A percentile compares a stretch with the other conserved stretches of the same genome.
These are phyloP conservation scores for Tenualosa thibaudeaui DNA, from an alignment of 2,797 vertebrate species.

Conservation along the genomic window DNA sequence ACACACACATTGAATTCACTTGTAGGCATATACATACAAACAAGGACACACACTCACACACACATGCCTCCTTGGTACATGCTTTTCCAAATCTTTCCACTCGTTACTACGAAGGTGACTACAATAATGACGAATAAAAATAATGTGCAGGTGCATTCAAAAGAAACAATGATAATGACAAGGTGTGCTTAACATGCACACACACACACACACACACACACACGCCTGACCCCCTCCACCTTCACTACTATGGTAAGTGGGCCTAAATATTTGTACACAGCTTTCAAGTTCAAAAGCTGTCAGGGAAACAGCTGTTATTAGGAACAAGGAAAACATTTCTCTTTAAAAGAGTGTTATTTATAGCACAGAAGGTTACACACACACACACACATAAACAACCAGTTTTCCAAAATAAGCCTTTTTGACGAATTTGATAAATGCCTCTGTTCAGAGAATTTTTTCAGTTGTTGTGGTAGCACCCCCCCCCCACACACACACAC, in stretches of 20 bases:
- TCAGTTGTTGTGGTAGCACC: too few species aligned
- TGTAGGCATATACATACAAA: not conserved
- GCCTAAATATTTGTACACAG: not conserved
- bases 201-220: not conserved
- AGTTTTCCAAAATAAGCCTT: conserved; percentile 41
- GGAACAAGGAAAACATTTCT: not conserved
- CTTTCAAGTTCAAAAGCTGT: not conserved
- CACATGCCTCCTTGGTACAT: not conserved
- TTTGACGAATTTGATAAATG: too few species aligned
- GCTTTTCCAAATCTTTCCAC: not conserved
- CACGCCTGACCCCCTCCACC: not conserved
- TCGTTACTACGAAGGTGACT: not conserved
- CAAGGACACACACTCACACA: not conserved
- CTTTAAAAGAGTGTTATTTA: not conserved
- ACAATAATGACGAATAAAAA: not conserved
- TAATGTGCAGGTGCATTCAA: not conserved
- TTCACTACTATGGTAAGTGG: not conserved
- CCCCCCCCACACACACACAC: too few species aligned
- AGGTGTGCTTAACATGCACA: not conserved
- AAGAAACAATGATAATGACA: not conserved
- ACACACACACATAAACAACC: not conserved
- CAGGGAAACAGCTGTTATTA: not conserved
- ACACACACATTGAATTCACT: not conserved
- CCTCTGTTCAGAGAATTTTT: too few species aligned
- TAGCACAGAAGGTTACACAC: not conserved